Percentiles rank a stretch among this genome's conserved stretches.
Conservation (phyloP, 1,140 invertebrate species). For the Brachionus rotundiformis region DNA sequence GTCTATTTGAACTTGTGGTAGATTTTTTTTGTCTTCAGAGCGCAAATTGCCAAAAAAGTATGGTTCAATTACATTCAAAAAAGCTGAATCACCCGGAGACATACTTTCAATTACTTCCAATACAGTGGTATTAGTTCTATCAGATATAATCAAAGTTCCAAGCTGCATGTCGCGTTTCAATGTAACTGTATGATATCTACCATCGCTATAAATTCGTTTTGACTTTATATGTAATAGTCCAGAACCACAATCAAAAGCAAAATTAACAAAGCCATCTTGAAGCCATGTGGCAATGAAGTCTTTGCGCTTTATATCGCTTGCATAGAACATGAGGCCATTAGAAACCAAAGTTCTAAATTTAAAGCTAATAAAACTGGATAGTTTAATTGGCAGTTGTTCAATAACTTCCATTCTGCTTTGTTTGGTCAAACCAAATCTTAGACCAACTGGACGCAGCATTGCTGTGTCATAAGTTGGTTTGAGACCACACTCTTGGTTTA, state of each 20-base stretch:
- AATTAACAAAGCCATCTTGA: conserved; percentile 74
- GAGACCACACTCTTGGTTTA: conserved; percentile 8
- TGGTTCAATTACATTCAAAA: conserved; percentile 43
- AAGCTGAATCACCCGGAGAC: not conserved
- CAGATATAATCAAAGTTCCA: conserved; percentile 16
- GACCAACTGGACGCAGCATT: not conserved
- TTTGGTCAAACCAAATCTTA: conserved; percentile 28
- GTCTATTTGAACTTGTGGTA: conserved; percentile 7
- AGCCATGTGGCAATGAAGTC: conserved; percentile 82
- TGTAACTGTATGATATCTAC: conserved; percentile 37
- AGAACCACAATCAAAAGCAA: conserved; percentile 74
- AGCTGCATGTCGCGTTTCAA: not conserved
- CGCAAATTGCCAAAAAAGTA: conserved; percentile 48
- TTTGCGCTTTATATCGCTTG: conserved; percentile 54
- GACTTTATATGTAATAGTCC: conserved; percentile 59
- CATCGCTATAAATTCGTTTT: conserved; percentile 29
- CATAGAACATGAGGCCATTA: conserved; percentile 36
- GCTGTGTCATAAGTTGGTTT: not conserved
- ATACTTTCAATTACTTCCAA: not conserved
- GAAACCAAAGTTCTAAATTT: conserved; percentile 47
- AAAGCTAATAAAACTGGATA: conserved; percentile 22
- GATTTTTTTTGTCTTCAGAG: not conserved
- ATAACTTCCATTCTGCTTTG: not conserved
- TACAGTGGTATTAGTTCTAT: conserved; percentile 24
- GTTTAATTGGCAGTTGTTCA: not conserved